phyloP scores from a whole-genome alignment of 2,113 vertebrate species.

The Sprattus sprattus region DNA sequence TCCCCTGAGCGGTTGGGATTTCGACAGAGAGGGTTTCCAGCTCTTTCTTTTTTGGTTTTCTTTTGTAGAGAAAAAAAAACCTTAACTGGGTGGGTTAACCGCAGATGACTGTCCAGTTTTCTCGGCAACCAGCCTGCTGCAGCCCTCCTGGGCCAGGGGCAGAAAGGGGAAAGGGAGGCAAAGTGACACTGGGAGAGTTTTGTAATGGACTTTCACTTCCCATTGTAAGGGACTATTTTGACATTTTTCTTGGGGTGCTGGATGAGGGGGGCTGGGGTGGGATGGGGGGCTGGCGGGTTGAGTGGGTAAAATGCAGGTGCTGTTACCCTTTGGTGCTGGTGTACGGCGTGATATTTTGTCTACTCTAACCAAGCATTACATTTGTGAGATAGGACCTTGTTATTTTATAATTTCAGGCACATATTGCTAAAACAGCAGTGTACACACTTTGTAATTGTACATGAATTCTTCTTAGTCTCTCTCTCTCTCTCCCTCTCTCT shows the following conservation, averaged over 20 bases:
- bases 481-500: too few species aligned
- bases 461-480: too few species aligned
- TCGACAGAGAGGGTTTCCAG: constrained; percentile 59
- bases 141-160: constrained; percentile 39
- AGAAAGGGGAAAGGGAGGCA: constrained; percentile 44
- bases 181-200: constrained; percentile 58
- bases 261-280: constrained; percentile 24
- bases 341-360: too few species aligned
- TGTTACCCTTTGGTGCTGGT: too few species aligned
- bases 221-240: constrained; percentile 64
- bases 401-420: too few species aligned
- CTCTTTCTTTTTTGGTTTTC: constrained; percentile 27
- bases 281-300: neutral
- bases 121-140: constrained; percentile 34
- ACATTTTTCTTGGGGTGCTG: constrained; percentile 44
- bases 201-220: constrained; percentile 77
- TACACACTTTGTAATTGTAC: too few species aligned
- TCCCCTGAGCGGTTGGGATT: constrained; percentile 52
- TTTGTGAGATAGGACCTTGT: too few species aligned
- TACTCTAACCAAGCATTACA: too few species aligned
- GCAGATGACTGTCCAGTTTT: constrained; percentile 53
- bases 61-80: constrained; percentile 27
- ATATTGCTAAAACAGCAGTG: too few species aligned
- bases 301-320: too few species aligned
- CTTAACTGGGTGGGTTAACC: constrained; percentile 50